Evolutionary conservation across 2,797 vertebrate genomes (phyloP).

Genomic region (Cuculus canorus): DNA sequence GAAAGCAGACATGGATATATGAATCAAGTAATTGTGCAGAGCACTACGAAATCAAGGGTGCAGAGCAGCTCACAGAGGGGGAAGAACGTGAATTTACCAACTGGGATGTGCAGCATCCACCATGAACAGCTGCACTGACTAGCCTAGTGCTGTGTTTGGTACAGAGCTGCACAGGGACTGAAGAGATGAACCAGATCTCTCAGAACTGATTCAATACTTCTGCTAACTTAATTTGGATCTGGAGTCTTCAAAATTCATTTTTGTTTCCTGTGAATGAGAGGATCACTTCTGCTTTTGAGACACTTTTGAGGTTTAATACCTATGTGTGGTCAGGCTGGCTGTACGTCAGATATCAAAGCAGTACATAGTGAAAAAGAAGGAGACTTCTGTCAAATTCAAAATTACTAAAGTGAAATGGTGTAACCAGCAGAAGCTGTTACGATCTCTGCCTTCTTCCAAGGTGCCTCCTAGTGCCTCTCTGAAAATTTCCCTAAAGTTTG

Average conservation of each 20-base stretch:
- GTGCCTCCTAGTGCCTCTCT: neutral
- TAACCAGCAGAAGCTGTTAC: neutral
- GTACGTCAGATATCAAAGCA: neutral
- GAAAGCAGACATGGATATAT: neutral
- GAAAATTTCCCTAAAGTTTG: neutral
- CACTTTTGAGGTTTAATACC: neutral
- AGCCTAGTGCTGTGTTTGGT: too few relatives aligned
- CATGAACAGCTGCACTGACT: neutral
- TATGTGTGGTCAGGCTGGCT: neutral
- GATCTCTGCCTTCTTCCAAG: neutral
- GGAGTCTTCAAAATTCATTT: neutral
- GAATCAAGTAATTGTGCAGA: neutral
- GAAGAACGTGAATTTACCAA: neutral
- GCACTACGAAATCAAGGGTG: neutral
- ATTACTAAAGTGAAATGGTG: neutral
- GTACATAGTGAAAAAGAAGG: neutral
- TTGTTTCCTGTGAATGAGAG: neutral
- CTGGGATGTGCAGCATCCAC: fast-evolving
- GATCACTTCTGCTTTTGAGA: neutral
- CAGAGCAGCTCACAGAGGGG: neutral
- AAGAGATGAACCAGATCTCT: neutral
- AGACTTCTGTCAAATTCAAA: neutral
- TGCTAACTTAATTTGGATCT: neutral
- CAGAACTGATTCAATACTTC: neutral
- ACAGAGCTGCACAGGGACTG: neutral